These are phyloP conservation scores for Mus spicilegus DNA, from an alignment of 2,113 vertebrate species.

Conservation along the genomic window DNA sequence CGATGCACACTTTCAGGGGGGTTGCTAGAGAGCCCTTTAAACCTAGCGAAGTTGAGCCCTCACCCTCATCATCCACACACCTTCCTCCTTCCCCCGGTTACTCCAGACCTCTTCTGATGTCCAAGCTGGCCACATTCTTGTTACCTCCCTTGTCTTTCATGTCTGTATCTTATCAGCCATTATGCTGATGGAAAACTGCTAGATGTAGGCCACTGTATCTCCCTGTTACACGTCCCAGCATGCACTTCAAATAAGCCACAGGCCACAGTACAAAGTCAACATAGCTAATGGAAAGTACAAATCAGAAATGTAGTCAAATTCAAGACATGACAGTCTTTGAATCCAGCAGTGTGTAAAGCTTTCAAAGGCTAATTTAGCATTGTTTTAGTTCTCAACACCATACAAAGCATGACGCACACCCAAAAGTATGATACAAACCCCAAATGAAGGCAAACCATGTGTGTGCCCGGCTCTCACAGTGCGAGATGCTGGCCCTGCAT, in stretches of 20 bases:
- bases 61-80: neutral
- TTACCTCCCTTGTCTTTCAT: neutral
- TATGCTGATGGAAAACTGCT: neutral
- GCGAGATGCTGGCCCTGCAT: neutral
- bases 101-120: neutral
- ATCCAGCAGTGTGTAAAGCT: neutral
- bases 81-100: neutral
- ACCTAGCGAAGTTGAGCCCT: neutral
- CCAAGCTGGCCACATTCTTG: neutral
- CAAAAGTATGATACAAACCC: neutral
- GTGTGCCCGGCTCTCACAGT: accelerated
- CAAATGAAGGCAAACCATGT: neutral
- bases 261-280: neutral
- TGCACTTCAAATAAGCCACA: neutral
- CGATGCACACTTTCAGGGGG: neutral
- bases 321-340: neutral
- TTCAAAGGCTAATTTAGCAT: neutral
- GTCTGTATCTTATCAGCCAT: neutral
- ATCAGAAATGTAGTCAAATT: neutral
- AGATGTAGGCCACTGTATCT: neutral
- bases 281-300: slow-evolving; percentile 24
- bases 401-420: neutral
- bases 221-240: neutral
- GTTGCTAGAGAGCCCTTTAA: neutral
- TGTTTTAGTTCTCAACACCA: neutral